A percentile compares a stretch with the other conserved stretches of the same genome.
Conservation (phyloP, 2,113 vertebrate genomes). For the Pycnonotus jocosus region DNA sequence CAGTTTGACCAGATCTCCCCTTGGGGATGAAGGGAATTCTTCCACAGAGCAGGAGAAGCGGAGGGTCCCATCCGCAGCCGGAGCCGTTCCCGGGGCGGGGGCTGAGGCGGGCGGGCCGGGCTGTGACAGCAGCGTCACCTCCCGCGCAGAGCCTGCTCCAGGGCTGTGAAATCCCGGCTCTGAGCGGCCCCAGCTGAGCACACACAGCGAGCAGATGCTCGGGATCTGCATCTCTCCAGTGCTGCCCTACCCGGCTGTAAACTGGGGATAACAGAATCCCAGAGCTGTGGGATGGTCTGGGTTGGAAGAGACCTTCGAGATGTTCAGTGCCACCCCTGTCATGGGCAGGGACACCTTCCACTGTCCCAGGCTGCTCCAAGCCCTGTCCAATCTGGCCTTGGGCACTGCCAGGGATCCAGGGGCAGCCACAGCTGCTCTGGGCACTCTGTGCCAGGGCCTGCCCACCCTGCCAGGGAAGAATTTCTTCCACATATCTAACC, state of each 20-base stretch:
- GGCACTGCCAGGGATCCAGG: neutral
- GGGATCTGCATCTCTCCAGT: neutral
- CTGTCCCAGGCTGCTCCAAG: neutral
- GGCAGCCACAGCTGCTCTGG: neutral
- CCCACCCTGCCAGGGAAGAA: accelerated
- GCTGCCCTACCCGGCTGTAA: neutral
- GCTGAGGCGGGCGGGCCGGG: neutral
- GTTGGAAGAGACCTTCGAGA: neutral
- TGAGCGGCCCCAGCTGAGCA: neutral
- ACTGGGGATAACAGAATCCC: accelerated
- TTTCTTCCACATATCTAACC: neutral
- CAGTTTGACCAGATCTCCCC: neutral
- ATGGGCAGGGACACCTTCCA: neutral
- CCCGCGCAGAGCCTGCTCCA: neutral
- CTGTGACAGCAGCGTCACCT: neutral
- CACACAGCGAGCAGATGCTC: neutral
- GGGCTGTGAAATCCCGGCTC: neutral
- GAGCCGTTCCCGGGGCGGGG: accelerated
- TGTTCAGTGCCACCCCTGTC: neutral
- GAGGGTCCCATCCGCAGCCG: accelerated
- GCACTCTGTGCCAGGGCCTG: neutral
- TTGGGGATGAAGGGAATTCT: neutral
- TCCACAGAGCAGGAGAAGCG: neutral
- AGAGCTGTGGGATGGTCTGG: neutral
- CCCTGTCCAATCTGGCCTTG: accelerated